Percentiles rank a stretch among this genome's conserved stretches.
phyloP scores from a whole-genome alignment of 1,140 invertebrate genomes.

The Drosophila pruinosa region DNA sequence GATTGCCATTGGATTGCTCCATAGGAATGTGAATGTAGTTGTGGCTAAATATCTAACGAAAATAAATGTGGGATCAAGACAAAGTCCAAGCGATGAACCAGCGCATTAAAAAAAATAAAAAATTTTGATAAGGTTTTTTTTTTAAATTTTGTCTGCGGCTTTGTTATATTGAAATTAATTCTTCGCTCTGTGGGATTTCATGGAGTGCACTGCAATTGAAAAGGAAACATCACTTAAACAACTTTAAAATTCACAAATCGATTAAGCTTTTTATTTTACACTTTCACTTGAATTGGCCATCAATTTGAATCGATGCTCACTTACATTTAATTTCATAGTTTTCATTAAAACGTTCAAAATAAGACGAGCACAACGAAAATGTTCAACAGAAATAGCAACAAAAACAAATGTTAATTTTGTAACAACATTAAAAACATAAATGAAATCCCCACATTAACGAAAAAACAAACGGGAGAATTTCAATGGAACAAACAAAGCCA shows the following conservation, averaged over 20 bases:
- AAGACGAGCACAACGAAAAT: slow-evolving; percentile 1
- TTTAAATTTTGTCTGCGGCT: slow-evolving; percentile 30
- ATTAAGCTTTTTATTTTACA: neutral
- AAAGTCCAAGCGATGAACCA: slow-evolving; percentile 49
- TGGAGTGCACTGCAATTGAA: slow-evolving; percentile 19
- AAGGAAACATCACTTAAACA: neutral
- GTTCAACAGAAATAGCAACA: slow-evolving; percentile 32
- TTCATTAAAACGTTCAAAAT: neutral
- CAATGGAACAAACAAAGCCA: slow-evolving; percentile 59
- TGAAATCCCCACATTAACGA: slow-evolving; percentile 73
- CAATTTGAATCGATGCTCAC: neutral
- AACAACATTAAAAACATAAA: slow-evolving; percentile 46
- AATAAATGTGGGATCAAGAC: slow-evolving; percentile 39
- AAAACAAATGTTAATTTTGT: slow-evolving; percentile 44
- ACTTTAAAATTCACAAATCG: neutral
- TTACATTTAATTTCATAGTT: slow-evolving; percentile 14
- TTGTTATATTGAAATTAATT: slow-evolving; percentile 28
- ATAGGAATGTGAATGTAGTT: slow-evolving; percentile 27
- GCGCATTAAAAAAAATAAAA: slow-evolving; percentile 53
- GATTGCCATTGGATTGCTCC: slow-evolving; percentile 66
- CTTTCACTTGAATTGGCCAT: neutral
- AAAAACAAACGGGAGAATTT: slow-evolving; percentile 54
- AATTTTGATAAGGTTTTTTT: slow-evolving; percentile 32
- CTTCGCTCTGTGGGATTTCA: slow-evolving; percentile 63
- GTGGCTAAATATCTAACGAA: neutral